phyloP scores from a whole-genome alignment of 35 echinoderm and acorn worm genomes.

The Holothuria glaberrima region DNA sequence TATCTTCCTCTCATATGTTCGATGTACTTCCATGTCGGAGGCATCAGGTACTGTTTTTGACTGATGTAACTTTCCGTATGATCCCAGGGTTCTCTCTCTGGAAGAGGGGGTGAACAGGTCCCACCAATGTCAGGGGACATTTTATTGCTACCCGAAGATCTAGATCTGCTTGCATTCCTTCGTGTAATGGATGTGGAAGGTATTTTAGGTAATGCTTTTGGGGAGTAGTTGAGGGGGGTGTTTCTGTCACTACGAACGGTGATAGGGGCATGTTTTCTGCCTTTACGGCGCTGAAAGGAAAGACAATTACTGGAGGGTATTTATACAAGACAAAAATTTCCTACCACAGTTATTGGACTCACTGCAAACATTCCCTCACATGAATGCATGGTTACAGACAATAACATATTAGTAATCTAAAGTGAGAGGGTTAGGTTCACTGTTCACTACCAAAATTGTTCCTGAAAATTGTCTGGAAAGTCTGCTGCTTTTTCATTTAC shows the following conservation, averaged over 20 bases:
- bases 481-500: no score
- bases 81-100: neutral
- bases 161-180: neutral
- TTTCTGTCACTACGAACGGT: neutral
- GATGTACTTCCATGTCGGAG: slow-evolving; percentile 19
- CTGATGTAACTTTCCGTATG: neutral
- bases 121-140: neutral
- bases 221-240: neutral
- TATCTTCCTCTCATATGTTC: neutral
- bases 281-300: neutral
- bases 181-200: slow-evolving; percentile 16
- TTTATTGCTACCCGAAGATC: neutral
- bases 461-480: no score
- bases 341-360: no score
- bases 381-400: no score
- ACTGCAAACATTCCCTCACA: no score
- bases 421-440: no score
- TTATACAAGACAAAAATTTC: no score
- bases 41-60: neutral
- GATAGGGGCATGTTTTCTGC: slow-evolving; percentile 1
- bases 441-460: no score
- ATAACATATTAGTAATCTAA: no score
- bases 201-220: slow-evolving; percentile 31
- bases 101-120: slow-evolving; percentile 16
- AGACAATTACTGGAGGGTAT: neutral